Percentiles rank a stretch among this genome's conserved stretches.
Evolutionary conservation across 2,113 vertebrate species (phyloP).

Genomic region (Daboia siamensis): DNA sequence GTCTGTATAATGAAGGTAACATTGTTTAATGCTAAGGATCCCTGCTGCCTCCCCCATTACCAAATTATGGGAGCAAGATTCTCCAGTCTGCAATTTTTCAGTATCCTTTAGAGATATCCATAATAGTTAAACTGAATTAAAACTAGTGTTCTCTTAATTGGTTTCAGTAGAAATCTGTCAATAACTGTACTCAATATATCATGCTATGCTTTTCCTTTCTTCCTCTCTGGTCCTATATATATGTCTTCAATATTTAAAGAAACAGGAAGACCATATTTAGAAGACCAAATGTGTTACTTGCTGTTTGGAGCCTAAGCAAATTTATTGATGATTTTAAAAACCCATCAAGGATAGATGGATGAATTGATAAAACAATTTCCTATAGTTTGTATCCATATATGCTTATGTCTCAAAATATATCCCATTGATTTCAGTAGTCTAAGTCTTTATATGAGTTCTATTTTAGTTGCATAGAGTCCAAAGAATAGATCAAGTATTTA

Average conservation of each 20-base stretch:
- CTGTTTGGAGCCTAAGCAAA: neutral
- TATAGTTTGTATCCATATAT: neutral
- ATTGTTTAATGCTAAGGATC: neutral
- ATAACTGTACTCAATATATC: too few species aligned
- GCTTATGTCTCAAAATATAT: neutral
- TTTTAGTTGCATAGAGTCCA: neutral
- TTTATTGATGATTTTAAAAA: neutral
- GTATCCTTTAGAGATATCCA: neutral
- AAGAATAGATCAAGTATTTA: neutral
- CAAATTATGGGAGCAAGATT: neutral
- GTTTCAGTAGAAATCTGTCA: neutral
- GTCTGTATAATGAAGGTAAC: neutral
- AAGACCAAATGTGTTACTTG: neutral
- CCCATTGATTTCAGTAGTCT: neutral
- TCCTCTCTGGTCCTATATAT: neutral
- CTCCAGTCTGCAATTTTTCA: neutral
- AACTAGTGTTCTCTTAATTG: neutral
- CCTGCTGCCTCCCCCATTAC: neutral
- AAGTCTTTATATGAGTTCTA: neutral
- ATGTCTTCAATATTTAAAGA: neutral
- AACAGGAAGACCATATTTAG: neutral
- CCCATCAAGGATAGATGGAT: neutral
- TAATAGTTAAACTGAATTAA: neutral
- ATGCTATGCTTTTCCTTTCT: neutral
- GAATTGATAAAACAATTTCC: neutral